A percentile compares a stretch with the other conserved stretches of the same genome.
Conservation (phyloP, 2,797 vertebrate species). For the Pseudocheirus occidentalis region DNA sequence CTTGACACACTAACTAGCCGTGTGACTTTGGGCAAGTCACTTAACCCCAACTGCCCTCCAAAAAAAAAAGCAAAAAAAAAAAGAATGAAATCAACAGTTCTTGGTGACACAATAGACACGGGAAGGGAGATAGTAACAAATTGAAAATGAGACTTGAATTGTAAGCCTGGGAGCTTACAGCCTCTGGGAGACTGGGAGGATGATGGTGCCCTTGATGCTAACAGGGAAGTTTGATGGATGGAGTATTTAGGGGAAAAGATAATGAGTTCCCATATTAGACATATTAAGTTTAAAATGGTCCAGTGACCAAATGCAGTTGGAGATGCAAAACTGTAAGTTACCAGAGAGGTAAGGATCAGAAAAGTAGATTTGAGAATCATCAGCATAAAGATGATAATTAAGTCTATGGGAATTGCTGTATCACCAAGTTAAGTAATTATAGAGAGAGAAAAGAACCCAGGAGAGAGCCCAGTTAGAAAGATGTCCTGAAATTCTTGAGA, state of each 20-base stretch:
- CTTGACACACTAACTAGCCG: too few relatives aligned
- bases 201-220: neutral
- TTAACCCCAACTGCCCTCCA: too few relatives aligned
- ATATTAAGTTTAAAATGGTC: neutral
- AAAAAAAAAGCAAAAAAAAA: too few relatives aligned
- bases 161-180: neutral
- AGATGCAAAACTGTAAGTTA: neutral
- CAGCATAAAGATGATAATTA: neutral
- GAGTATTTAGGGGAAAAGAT: neutral
- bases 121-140: neutral
- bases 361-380: neutral
- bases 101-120: neutral
- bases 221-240: neutral
- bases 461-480: neutral
- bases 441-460: neutral
- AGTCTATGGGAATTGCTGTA: neutral
- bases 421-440: neutral
- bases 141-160: neutral
- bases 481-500: neutral
- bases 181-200: neutral
- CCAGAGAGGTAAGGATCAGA: neutral
- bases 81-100: too few relatives aligned
- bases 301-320: neutral
- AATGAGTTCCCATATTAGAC: neutral
- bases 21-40: too few relatives aligned